Base-by-base conservation (phyloP, 2,797 vertebrate genomes). In the Peromyscus nudipes region DNA sequence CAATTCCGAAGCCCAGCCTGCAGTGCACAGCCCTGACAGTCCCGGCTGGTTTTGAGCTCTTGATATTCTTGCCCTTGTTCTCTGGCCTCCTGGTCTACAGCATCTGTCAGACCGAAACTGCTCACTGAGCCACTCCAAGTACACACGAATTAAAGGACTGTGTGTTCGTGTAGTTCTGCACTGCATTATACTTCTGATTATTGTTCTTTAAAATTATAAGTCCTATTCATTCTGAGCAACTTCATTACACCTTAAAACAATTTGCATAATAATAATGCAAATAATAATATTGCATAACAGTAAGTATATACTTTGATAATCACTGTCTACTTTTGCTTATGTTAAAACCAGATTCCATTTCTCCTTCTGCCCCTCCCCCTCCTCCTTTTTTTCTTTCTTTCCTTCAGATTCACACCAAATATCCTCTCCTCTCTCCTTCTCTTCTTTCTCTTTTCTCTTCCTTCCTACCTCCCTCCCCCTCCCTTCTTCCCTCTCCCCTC, bases 171-270 rank as follows among this genome's bases (percentile, higher is more conserved):
- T 40, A 62, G 64, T 84, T 93, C 60, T 52, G 64, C 34, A 3
- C 57, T 89, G 2, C 34, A 86, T 16, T 87, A 46, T 25, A 29
- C 55, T 94, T 93, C 40, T 93, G 43, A 96, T 75, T 80, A 81
- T 77, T 87, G 14, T 76, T 57, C 52, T 92, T 87, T 84, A 93
- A 91, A 93, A 93, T 67, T 34, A 80, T n/a, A 31, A 96, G 62
- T 25, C 21, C 46, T 76, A 84, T 64, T 91, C 67, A 85, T 77
- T 90, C 46, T 77, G 79, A n/a, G 11, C 34, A 88, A 77, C 73
- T 95, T 82, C 31, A 84, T 46, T 92, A 19, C 83, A 77, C 27
- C 65, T 73, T 52, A 76, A 82, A 92, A 55, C 16, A 65, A 87
- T 87, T 80, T 93, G 8, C 21, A 67, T 93, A 81, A 73, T 77